A percentile compares a stretch with the other conserved stretches of the same genome.
These are phyloP conservation scores for Zootermopsis nevadensis DNA, from an alignment of 2,888 invertebrate species.

Conservation along the genomic window DNA sequence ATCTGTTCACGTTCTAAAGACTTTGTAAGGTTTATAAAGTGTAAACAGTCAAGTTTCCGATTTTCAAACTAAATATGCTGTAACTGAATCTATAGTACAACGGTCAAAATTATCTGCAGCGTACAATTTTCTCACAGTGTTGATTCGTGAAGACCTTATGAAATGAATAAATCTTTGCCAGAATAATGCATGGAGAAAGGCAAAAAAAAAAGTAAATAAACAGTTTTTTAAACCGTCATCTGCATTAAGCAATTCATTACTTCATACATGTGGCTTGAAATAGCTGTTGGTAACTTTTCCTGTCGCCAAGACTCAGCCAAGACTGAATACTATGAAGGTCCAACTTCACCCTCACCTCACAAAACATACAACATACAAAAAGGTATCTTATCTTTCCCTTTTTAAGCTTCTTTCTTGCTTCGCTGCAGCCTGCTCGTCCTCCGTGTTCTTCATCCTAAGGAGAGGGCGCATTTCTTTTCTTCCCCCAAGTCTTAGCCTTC, in stretches of 20 bases:
- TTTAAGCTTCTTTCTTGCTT: conserved; percentile 27
- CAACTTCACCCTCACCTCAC: not conserved
- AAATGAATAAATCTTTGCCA: too few relatives aligned
- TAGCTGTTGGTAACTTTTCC: not conserved
- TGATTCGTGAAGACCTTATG: too few relatives aligned
- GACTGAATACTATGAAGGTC: not conserved
- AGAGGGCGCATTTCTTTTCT: not conserved
- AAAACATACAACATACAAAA: not conserved
- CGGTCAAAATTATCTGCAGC: too few relatives aligned
- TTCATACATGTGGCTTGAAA: not conserved
- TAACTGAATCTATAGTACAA: too few relatives aligned
- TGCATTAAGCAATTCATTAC: not conserved
- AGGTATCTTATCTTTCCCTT: not conserved
- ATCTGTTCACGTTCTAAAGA: too few relatives aligned
- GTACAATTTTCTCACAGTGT: too few relatives aligned
- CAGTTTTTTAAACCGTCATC: not conserved
- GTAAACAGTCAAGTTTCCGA: too few relatives aligned
- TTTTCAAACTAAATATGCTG: too few relatives aligned
- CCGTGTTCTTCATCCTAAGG: not conserved
- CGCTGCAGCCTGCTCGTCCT: not conserved
- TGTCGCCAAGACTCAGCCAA: not conserved
- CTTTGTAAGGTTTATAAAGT: too few relatives aligned
- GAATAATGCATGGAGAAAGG: too few relatives aligned
- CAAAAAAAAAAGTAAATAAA: too few relatives aligned
- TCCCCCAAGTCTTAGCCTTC: not conserved